These are phyloP conservation scores for Microplitis manilae DNA, from an alignment of 2,888 invertebrate species.

Conservation along the genomic window DNA sequence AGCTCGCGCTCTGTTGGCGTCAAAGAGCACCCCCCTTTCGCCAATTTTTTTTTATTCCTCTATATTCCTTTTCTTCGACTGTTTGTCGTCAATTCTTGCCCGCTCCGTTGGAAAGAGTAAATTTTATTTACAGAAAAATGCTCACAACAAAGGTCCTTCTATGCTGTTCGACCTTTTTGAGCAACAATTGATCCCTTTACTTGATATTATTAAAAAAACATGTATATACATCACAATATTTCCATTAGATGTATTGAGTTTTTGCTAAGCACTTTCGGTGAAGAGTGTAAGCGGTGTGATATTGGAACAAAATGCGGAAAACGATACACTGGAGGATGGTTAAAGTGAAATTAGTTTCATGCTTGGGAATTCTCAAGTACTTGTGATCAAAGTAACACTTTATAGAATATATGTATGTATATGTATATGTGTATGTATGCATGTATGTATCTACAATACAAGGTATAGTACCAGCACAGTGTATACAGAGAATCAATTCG, in stretches of 20 bases:
- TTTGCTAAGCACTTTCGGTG: neutral
- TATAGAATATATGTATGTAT: neutral
- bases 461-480: neutral
- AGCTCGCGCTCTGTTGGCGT: conserved; percentile 49
- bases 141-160: neutral
- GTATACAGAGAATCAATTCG: conserved; percentile 43
- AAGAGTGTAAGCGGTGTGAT: neutral
- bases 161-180: neutral
- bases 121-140: neutral
- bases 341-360: conserved; percentile 1
- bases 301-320: neutral
- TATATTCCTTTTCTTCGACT: neutral
- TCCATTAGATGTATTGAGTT: neutral
- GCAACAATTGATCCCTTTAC: no score
- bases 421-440: neutral
- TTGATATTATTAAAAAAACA: no score
- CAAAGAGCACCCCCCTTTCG: conserved; percentile 44
- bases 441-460: neutral
- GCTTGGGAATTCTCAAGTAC: neutral
- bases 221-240: no score
- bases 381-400: neutral
- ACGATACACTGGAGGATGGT: neutral
- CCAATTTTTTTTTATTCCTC: conserved; percentile 13
- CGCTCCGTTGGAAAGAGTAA: neutral
- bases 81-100: neutral